Conservation (phyloP, 1,140 invertebrate genomes). For the Potamilus streckersoni region DNA sequence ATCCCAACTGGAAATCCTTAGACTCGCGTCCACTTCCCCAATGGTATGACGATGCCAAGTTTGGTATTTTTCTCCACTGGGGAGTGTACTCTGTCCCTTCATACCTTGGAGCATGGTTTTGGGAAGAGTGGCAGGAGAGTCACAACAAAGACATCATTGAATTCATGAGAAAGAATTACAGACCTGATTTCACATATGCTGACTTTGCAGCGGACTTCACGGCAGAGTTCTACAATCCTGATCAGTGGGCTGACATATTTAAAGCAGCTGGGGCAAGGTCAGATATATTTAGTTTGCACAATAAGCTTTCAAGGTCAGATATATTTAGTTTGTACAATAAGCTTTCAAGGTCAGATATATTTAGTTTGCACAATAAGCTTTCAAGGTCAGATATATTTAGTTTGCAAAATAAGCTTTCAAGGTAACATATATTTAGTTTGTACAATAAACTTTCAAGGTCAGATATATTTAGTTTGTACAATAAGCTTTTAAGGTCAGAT, state of each 20-base stretch:
- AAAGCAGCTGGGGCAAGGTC: slow-evolving; percentile 48
- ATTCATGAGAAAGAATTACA: slow-evolving; percentile 60
- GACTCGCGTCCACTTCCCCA: slow-evolving; percentile 64
- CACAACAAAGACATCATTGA: slow-evolving; percentile 21
- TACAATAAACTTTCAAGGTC: background rate
- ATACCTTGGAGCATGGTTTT: slow-evolving; percentile 52
- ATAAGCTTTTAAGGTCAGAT: too few species aligned
- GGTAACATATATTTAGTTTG: slow-evolving; percentile 25
- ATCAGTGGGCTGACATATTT: slow-evolving; percentile 46
- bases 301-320: background rate
- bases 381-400: too few species aligned
- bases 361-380: too few species aligned
- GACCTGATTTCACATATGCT: slow-evolving; percentile 54
- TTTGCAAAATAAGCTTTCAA: slow-evolving; percentile 4
- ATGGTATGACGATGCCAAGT: slow-evolving; percentile 68
- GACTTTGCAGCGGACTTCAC: slow-evolving; percentile 53
- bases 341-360: too few species aligned
- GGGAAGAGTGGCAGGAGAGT: slow-evolving; percentile 54
- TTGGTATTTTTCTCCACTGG: slow-evolving; percentile 62
- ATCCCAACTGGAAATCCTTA: slow-evolving; percentile 63
- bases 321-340: too few species aligned
- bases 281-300: background rate
- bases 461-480: too few species aligned
- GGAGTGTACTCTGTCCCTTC: slow-evolving; percentile 59
- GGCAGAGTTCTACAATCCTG: slow-evolving; percentile 48